Evolutionary conservation across 2,113 vertebrate species (phyloP).

Genomic region (Benitochromis conjunctus): DNA sequence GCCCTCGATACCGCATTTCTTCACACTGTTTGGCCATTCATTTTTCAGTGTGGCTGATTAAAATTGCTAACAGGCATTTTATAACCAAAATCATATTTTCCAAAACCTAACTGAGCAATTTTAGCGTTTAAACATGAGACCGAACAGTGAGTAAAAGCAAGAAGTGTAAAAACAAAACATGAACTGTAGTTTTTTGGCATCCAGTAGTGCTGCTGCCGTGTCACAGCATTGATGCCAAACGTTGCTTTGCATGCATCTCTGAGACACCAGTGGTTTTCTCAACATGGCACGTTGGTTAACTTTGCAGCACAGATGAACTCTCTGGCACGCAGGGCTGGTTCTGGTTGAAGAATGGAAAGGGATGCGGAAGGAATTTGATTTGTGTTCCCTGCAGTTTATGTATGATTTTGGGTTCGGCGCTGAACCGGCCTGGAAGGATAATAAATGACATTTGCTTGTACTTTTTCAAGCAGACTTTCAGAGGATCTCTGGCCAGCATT

Average conservation of each 20-base stretch:
- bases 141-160: not conserved
- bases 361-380: not conserved
- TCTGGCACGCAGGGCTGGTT: not conserved
- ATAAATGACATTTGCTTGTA: not conserved
- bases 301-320: not conserved
- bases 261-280: not conserved
- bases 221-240: not conserved
- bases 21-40: not conserved
- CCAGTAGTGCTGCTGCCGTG: not conserved
- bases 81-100: not conserved
- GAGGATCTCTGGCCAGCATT: not conserved
- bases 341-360: not conserved
- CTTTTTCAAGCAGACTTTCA: conserved; percentile 10
- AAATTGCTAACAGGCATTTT: not conserved
- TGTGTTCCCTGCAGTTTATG: not conserved
- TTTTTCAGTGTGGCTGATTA: not conserved
- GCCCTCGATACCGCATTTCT: not conserved
- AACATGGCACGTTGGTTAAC: not conserved
- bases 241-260: not conserved
- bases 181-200: not conserved
- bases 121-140: rapidly evolving
- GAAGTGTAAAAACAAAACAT: not conserved
- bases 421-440: not conserved
- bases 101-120: not conserved
- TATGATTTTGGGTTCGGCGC: not conserved